phyloP scores from a whole-genome alignment of 2,797 vertebrate genomes.

The Acanthopagrus latus region DNA sequence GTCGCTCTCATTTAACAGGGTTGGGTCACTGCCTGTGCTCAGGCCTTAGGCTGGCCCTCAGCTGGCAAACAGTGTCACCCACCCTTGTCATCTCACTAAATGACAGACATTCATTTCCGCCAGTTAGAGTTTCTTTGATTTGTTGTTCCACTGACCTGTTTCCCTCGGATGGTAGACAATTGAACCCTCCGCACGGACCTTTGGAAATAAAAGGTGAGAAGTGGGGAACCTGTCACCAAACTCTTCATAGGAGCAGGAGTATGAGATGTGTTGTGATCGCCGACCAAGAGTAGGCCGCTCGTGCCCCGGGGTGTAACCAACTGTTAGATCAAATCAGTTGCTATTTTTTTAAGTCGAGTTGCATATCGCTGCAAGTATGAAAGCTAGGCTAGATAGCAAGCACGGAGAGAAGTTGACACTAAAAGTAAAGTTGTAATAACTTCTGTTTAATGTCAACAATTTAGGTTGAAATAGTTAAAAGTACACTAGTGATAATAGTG shows the following conservation, averaged over 20 bases:
- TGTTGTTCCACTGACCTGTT: slow-evolving; percentile 70
- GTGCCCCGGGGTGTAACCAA: neutral
- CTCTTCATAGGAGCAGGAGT: neutral
- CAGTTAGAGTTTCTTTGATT: slow-evolving; percentile 59
- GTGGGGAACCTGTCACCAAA: slow-evolving; percentile 2
- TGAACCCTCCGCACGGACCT: neutral
- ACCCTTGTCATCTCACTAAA: slow-evolving; percentile 48
- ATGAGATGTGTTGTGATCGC: neutral
- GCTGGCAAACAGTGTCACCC: slow-evolving; percentile 53
- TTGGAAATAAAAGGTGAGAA: slow-evolving; percentile 19
- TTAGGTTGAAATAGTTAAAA: too few relatives aligned
- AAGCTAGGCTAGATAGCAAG: neutral
- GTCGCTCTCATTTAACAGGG: slow-evolving; percentile 65
- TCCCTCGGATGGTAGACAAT: slow-evolving; percentile 35
- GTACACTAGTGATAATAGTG: too few relatives aligned
- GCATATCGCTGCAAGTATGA: neutral
- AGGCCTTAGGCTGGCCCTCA: slow-evolving; percentile 50
- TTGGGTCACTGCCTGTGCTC: slow-evolving; percentile 59
- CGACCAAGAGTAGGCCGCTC: neutral
- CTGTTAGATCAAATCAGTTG: neutral
- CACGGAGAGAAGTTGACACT: neutral
- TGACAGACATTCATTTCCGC: slow-evolving; percentile 63
- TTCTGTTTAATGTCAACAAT: too few relatives aligned
- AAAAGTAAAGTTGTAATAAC: neutral
- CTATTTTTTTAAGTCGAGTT: neutral